A percentile compares a stretch with the other conserved stretches of the same genome.
phyloP scores from a whole-genome alignment of 2,888 invertebrate genomes.

The Amblyjoppa fuscipennis region DNA sequence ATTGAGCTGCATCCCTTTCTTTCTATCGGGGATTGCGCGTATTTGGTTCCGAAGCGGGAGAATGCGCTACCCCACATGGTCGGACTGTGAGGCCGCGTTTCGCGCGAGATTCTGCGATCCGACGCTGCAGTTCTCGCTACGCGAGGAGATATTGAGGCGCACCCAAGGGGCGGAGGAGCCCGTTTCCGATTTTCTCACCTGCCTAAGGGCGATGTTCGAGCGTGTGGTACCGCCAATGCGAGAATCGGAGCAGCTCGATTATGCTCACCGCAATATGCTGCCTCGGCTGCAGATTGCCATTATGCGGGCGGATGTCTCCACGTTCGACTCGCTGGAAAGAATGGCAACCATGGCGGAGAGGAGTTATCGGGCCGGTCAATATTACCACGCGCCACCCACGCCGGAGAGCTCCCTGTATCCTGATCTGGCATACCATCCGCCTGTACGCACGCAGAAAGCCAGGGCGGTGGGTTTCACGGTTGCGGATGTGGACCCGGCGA shows the following conservation, averaged over 20 bases:
- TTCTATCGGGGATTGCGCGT: no score
- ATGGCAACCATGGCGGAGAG: neutral
- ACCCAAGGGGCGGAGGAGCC: constrained; percentile 26
- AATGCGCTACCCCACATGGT: no score
- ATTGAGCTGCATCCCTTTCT: no score
- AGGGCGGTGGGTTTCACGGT: no score
- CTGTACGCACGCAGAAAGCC: no score
- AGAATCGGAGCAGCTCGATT: neutral
- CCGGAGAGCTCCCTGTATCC: neutral
- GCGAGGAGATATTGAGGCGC: constrained; percentile 15
- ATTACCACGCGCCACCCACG: neutral
- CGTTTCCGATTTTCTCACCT: constrained; percentile 17
- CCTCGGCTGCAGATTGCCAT: constrained; percentile 34
- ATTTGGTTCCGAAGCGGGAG: no score
- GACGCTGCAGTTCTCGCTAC: neutral
- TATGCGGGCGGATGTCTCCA: neutral
- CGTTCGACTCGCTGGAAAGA: neutral
- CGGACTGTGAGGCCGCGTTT: no score
- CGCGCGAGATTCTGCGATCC: no score
- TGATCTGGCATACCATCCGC: no score
- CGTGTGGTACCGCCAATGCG: neutral
- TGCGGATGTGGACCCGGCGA: no score
- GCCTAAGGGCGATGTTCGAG: neutral
- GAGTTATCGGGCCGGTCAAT: neutral
- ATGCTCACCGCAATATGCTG: neutral